Conservation (phyloP, 2,888 invertebrate genomes). For the Limnephilus marmoratus region DNA sequence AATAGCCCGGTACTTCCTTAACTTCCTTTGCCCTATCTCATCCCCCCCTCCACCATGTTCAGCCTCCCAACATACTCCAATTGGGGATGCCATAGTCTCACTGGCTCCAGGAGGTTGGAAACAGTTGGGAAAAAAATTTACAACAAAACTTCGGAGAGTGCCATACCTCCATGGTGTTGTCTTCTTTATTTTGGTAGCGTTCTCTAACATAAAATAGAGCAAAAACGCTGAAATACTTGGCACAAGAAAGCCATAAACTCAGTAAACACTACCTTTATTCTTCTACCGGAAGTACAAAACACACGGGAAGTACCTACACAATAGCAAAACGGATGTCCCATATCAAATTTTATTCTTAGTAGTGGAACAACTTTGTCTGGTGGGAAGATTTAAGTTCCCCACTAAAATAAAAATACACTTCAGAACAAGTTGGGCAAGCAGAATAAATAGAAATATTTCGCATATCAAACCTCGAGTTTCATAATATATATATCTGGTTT, state of each 20-base stretch:
- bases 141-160: too few species aligned
- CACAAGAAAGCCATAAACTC: constrained; percentile 27
- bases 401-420: background rate
- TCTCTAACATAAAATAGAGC: background rate
- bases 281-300: constrained; percentile 22
- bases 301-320: constrained; percentile 25
- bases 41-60: too few species aligned
- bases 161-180: background rate
- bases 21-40: too few species aligned
- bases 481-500: too few species aligned
- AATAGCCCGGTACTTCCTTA: too few species aligned
- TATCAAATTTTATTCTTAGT: constrained; percentile 23
- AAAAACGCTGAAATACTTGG: background rate
- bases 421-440: background rate
- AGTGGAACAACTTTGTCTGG: background rate
- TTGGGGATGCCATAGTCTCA: too few species aligned
- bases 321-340: constrained; percentile 36
- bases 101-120: too few species aligned
- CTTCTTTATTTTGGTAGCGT: background rate
- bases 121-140: too few species aligned
- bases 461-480: too few species aligned
- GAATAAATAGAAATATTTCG: background rate
- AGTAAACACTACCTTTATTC: constrained; percentile 18
- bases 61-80: too few species aligned
- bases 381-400: background rate